These are phyloP conservation scores for Thinocorus orbignyianus DNA, from an alignment of 2,113 vertebrate genomes.

Conservation along the genomic window DNA sequence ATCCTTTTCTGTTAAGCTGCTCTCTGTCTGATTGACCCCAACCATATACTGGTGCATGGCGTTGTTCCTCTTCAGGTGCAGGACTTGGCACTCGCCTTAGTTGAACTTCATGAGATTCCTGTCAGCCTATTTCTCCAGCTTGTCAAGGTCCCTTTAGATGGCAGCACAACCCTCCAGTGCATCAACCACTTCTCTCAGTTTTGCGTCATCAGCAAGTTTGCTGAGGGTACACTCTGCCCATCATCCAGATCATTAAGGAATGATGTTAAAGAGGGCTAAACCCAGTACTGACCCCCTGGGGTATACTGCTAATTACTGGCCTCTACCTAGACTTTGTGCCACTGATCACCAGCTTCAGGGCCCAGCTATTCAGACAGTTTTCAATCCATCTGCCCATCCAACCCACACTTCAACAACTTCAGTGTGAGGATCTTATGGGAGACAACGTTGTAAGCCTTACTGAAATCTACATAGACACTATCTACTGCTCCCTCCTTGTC, in stretches of 20 bases:
- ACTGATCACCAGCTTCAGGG: not conserved
- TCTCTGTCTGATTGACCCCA: not conserved
- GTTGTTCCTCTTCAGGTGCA: not conserved
- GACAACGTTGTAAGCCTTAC: not conserved
- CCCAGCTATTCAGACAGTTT: not conserved
- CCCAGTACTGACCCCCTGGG: not conserved
- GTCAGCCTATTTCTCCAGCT: not conserved
- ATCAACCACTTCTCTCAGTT: not conserved
- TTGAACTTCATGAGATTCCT: not conserved
- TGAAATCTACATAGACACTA: not conserved
- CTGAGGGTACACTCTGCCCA: not conserved
- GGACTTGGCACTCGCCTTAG: not conserved
- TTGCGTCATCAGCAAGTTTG: not conserved
- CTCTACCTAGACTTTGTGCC: not conserved
- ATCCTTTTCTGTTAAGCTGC: not conserved
- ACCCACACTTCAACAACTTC: not conserved
- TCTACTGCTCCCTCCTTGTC: not conserved
- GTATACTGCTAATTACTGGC: not conserved
- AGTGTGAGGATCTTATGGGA: not conserved
- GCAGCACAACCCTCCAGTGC: not conserved
- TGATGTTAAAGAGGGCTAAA: not conserved
- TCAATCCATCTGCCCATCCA: not conserved
- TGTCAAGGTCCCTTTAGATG: not conserved
- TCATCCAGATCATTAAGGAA: not conserved
- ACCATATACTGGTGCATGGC: not conserved